Evolutionary conservation across 1,140 invertebrate species (phyloP), one percentile per base, ranked within the genome.

Genomic region (Batillaria attramentaria): DNA sequence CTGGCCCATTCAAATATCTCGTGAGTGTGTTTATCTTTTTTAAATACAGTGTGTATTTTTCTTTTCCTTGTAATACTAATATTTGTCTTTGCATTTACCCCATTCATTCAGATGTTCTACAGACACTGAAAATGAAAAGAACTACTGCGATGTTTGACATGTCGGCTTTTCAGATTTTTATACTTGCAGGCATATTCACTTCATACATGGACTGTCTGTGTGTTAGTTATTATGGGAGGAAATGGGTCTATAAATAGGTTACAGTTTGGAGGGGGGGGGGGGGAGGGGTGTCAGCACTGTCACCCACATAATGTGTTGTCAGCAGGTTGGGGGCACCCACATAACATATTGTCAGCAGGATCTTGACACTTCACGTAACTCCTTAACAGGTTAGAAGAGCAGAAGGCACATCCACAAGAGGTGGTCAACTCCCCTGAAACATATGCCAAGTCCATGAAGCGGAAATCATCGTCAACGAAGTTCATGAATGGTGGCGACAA

Each of bases 341-440:
- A n/a, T n/a, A 2, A 54, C 16, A 54, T 18, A 54, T 16, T 18
- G 46, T 18, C 16, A 54, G n/a, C 16, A 54, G n/a, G 46, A 54
- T 16, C 16, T 18, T 54, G n/a, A n/a, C 16, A n/a, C 16, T 18
- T 54, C 46, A 54, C 46, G 46, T n/a, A 18, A 18, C 46, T 18
- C n/a, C 39, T 72, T 77, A 78, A 57, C 83, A 91, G 90, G 50
- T 81, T 84, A 81, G 86, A 88, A 72, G 90, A 91, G 79, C 89
- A 90, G 73, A 82, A 85, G 54, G 79, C 89, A 37, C 90, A 91
- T 65, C 90, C 90, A 43, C 84, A 90, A 60, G 89, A 90, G 74
- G 89, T 91, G 10, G 86, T 91, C 37, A 87, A 89, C 72, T 90
- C 90, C 0, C 78, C 91, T 37, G 88, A 90, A 77, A 86, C 85